Percentiles rank a stretch among this genome's conserved stretches.
Conservation (phyloP, 1,140 invertebrate species). For the Aphidius ervi region DNA sequence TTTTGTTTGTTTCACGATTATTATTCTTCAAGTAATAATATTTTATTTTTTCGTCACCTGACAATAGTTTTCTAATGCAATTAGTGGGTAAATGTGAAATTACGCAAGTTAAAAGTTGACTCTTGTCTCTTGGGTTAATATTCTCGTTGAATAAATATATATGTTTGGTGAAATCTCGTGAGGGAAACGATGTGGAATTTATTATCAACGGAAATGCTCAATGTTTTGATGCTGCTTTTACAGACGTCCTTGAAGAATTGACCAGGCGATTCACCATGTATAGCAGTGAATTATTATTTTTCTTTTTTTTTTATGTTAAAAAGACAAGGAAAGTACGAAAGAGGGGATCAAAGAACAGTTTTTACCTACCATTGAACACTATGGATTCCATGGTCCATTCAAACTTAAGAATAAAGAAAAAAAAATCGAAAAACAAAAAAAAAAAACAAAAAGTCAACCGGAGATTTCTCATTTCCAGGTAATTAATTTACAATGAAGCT, state of each 20-base stretch:
- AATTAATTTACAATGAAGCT: conserved; percentile 55
- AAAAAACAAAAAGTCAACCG: conserved; percentile 40
- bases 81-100: conserved; percentile 22
- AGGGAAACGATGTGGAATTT: no score
- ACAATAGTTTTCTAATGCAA: conserved; percentile 28
- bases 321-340: no score
- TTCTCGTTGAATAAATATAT: no score
- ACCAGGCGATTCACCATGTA: no score
- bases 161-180: no score
- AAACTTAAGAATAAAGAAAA: no score
- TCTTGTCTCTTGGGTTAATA: neutral
- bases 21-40: conserved; percentile 7
- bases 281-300: no score
- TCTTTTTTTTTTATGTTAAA: no score
- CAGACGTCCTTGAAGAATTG: no score
- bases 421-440: conserved; percentile 2
- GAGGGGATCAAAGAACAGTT: conserved; percentile 44
- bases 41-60: conserved; percentile 9
- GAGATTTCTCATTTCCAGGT: conserved; percentile 55
- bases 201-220: no score
- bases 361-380: conserved; percentile 47
- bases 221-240: no score
- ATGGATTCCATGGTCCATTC: conserved; percentile 1
- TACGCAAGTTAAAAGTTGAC: conserved; percentile 10
- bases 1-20: conserved; percentile 7